A percentile compares a stretch with the other conserved stretches of the same genome.
Conservation (phyloP, 2,888 invertebrate species). For the Himalopsyche tibetana region DNA sequence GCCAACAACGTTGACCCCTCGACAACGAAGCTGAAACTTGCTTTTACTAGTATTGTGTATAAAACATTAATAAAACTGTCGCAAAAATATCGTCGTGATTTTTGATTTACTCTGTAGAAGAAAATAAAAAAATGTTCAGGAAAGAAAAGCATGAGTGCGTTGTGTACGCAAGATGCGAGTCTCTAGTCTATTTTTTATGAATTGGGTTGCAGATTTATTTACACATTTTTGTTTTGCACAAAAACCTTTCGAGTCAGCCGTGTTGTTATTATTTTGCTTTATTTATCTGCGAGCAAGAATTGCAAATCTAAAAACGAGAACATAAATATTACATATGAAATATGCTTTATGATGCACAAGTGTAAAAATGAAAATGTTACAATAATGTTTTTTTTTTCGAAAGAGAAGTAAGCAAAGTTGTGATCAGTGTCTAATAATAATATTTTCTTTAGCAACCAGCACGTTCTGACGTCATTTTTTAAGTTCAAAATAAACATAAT, state of each 20-base stretch:
- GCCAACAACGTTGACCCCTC: too few relatives aligned
- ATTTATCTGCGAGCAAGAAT: not conserved
- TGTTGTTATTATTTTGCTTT: not conserved
- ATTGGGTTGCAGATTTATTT: slow-evolving; percentile 9
- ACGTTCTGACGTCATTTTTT: too few relatives aligned
- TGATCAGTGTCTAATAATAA: too few relatives aligned
- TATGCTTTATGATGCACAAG: not conserved
- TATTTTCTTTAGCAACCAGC: too few relatives aligned
- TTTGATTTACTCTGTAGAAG: not conserved
- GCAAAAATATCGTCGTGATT: not conserved
- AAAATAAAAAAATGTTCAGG: not conserved
- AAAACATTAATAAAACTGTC: too few relatives aligned
- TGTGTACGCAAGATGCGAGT: slow-evolving; percentile 10
- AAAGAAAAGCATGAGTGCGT: not conserved
- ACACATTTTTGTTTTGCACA: not conserved
- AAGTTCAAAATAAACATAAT: too few relatives aligned
- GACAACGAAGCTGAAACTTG: too few relatives aligned
- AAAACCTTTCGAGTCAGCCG: slow-evolving; percentile 8
- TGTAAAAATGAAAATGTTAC: not conserved
- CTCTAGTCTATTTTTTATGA: slow-evolving; percentile 15
- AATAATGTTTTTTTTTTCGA: too few relatives aligned
- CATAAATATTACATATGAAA: not conserved
- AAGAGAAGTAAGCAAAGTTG: too few relatives aligned
- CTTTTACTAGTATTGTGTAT: too few relatives aligned
- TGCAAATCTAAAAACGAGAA: not conserved